Base-by-base conservation (phyloP, 2,113 vertebrate genomes). In the Sylvia atricapilla region DNA sequence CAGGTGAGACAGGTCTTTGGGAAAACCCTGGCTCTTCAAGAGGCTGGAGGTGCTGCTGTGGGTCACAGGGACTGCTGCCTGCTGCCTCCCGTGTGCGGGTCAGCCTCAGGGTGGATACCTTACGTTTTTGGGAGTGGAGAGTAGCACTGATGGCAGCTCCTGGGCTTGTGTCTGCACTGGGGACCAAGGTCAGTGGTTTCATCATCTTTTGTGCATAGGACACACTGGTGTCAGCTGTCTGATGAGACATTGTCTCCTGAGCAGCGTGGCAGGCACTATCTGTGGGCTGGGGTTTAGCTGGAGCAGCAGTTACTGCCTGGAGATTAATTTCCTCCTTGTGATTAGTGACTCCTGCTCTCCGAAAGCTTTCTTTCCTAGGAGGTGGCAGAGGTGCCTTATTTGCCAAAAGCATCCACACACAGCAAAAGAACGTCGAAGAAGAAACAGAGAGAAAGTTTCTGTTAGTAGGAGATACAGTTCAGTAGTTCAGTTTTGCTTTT, bases 301-400 rank as follows among this genome's bases (percentile, higher is more conserved):
- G 86, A 82, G 68, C n/a, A 30, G 90, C 94, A 87, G 97, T 76
- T 95, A 95, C 52, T 75, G 91, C 73, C 69, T 76, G 93, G n/a
- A 95, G 94, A 95, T 95, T 95, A 94, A 90, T 93, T 92, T 94
- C 78, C 3, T 87, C 90, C 92, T 96, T 76, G 62, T 82, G 93
- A 96, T 93, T 97, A 94, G 93, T 97, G 88, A 97, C 70, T 87
- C 97, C 96, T 41, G 96, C 91, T 87, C 97, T 98, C 95, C 74
- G 87, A 96, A 98, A 98, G 95, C 98, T 99, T 94, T 98, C 98
- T 98, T 98, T 99, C 96, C 98, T 98, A 94, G 97, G 98, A 80
- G 99, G 98, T 49, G 98, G 98, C 89, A 98, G 89, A 62, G 98
- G 99, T 92, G 97, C 95, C 98, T 98, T 98, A 95, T 95, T 97